A percentile compares a stretch with the other conserved stretches of the same genome.
These are phyloP conservation scores for Platerodrilus igneus DNA, from an alignment of 2,888 invertebrate species.

Conservation along the genomic window DNA sequence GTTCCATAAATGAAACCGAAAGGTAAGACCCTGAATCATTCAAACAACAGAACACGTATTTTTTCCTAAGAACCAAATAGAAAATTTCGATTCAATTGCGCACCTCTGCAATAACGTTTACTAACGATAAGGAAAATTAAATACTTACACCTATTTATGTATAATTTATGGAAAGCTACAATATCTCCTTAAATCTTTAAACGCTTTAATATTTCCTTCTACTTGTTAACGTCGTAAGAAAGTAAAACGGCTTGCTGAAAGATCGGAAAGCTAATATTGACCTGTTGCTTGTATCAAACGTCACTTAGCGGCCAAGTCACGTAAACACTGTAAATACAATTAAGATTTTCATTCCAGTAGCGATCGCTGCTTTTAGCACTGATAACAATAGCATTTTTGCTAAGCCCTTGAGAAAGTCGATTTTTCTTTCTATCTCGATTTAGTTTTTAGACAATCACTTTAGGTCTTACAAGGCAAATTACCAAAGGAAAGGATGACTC, in stretches of 20 bases:
- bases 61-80: too few relatives aligned
- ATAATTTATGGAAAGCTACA: too few relatives aligned
- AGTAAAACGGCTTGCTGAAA: background rate
- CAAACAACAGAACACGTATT: too few relatives aligned
- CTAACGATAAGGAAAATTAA: too few relatives aligned
- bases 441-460: conserved; percentile 1
- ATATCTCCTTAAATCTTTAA: too few relatives aligned
- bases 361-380: conserved; percentile 17
- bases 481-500: conserved; percentile 13
- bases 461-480: background rate
- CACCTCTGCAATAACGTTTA: too few relatives aligned
- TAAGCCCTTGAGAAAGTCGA: conserved; percentile 15
- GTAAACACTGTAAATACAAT: conserved; percentile 23
- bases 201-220: too few relatives aligned
- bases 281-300: conserved; percentile 23
- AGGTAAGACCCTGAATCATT: too few relatives aligned
- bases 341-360: conserved; percentile 22
- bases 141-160: too few relatives aligned
- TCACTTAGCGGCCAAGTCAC: conserved; percentile 21
- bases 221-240: too few relatives aligned
- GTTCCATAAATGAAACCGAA: too few relatives aligned
- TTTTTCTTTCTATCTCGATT: conserved; percentile 8
- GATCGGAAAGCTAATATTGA: conserved; percentile 17
- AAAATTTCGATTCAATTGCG: too few relatives aligned
- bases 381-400: conserved; percentile 19